phyloP scores from a whole-genome alignment of 2,113 vertebrate genomes.

The Gnathonemus echidnorhynchus region DNA sequence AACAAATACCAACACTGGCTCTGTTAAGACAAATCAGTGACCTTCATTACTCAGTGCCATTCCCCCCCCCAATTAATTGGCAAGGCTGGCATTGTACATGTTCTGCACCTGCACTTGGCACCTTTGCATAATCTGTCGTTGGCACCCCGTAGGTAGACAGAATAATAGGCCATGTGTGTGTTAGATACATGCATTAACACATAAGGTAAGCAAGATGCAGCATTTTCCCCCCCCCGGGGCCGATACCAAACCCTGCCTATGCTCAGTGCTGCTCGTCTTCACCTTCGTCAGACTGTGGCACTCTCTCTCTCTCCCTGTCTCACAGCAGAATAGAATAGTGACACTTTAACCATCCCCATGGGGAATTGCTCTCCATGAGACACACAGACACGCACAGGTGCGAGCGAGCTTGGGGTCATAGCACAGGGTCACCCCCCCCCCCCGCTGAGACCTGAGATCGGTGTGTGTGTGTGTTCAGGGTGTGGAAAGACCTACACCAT shows the following conservation, averaged over 20 bases:
- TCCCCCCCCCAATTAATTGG: not conserved
- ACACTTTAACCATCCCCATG: not conserved
- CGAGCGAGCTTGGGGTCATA: not conserved
- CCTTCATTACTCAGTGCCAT: not conserved
- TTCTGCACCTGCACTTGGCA: not conserved
- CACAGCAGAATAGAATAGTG: not conserved
- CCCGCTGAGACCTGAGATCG: not conserved
- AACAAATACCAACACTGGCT: not conserved
- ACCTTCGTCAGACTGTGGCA: not conserved
- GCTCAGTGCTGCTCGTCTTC: not conserved
- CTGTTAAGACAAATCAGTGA: not conserved
- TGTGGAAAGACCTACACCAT: slow-evolving; percentile 94
- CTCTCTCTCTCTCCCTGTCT: not conserved
- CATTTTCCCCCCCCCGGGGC: not conserved
- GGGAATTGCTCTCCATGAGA: not conserved
- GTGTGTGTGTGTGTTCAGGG: slow-evolving; percentile 50
- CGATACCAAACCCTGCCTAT: not conserved
- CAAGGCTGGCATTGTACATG: not conserved
- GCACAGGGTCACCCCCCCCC: not conserved
- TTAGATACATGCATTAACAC: not conserved
- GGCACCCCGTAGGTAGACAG: not conserved
- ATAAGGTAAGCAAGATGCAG: not conserved
- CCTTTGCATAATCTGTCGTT: not conserved
- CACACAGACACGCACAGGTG: not conserved
- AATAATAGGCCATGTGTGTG: no score